Conservation (phyloP, 2,888 invertebrate species). For the Chromoteleia sp. region DNA sequence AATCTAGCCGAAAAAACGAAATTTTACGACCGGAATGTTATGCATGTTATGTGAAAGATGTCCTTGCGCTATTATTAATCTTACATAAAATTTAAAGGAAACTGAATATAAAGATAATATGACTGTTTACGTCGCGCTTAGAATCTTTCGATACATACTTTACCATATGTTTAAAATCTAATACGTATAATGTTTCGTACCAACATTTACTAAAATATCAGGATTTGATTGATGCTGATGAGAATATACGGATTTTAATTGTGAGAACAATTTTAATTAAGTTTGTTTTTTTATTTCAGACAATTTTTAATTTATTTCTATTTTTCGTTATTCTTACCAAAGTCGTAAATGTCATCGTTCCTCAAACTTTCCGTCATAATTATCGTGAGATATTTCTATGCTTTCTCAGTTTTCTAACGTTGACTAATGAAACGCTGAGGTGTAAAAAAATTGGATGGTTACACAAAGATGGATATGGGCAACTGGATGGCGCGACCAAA, state of each 20-base stretch:
- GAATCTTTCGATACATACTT: constrained; percentile 48
- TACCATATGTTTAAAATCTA: constrained; percentile 39
- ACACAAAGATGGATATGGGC: constrained; percentile 7
- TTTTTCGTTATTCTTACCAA: constrained; percentile 8
- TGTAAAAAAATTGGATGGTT: constrained; percentile 35
- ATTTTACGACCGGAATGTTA: constrained; percentile 57
- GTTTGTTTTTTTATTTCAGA: not conserved
- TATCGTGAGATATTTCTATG: constrained; percentile 25
- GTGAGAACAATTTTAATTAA: constrained; percentile 37
- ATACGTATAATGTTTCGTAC: constrained; percentile 24
- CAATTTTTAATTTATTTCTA: constrained; percentile 2
- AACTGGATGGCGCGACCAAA: constrained; percentile 10
- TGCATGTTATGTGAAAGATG: constrained; percentile 35
- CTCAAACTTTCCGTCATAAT: constrained; percentile 44
- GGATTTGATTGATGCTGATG: not conserved
- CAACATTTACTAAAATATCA: not conserved
- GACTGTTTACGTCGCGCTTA: constrained; percentile 56
- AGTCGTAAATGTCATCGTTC: constrained; percentile 42
- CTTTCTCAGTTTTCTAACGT: constrained; percentile 14
- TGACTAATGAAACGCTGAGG: constrained; percentile 26
- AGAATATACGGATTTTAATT: constrained; percentile 5
- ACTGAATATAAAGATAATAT: constrained; percentile 65
- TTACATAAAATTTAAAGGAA: constrained; percentile 63
- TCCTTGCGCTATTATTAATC: constrained; percentile 52
- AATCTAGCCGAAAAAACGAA: constrained; percentile 34